Conservation (phyloP, 2,797 vertebrate species). For the Corythornis leucogaster region DNA sequence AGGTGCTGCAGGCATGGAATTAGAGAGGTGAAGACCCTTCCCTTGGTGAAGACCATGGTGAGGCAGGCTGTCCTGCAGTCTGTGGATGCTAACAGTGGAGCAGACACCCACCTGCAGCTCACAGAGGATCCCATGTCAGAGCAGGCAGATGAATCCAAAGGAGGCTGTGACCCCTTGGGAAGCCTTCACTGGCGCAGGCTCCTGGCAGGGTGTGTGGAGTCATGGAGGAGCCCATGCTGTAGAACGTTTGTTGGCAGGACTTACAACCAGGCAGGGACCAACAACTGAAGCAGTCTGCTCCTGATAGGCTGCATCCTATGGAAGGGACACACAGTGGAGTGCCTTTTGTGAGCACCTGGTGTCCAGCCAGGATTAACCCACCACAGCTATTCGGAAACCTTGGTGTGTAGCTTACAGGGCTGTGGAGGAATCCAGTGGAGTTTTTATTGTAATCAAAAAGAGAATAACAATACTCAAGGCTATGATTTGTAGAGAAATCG, state of each 20-base stretch:
- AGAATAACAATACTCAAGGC: not conserved
- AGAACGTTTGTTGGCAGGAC: not conserved
- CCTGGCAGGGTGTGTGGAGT: not conserved
- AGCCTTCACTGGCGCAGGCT: not conserved
- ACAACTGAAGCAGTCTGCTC: too few species aligned
- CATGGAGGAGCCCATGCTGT: not conserved
- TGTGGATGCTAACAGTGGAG: not conserved
- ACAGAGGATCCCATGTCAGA: too few species aligned
- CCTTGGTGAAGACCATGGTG: not conserved
- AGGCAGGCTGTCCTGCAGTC: not conserved
- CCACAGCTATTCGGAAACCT: not conserved
- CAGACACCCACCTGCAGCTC: not conserved
- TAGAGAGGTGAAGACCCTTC: not conserved
- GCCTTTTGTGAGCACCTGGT: not conserved
- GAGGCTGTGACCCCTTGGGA: not conserved
- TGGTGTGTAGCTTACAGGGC: not conserved
- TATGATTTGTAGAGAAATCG: not conserved
- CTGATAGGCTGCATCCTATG: not conserved
- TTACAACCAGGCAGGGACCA: not conserved
- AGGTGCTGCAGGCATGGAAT: not conserved
- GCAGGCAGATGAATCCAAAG: not conserved
- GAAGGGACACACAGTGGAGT: not conserved
- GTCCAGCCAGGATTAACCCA: not conserved
- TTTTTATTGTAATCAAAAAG: not conserved
- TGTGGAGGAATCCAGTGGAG: not conserved